These are phyloP conservation scores for Heteromormyrus szaboi DNA, from an alignment of 2,797 vertebrate species.

Conservation along the genomic window DNA sequence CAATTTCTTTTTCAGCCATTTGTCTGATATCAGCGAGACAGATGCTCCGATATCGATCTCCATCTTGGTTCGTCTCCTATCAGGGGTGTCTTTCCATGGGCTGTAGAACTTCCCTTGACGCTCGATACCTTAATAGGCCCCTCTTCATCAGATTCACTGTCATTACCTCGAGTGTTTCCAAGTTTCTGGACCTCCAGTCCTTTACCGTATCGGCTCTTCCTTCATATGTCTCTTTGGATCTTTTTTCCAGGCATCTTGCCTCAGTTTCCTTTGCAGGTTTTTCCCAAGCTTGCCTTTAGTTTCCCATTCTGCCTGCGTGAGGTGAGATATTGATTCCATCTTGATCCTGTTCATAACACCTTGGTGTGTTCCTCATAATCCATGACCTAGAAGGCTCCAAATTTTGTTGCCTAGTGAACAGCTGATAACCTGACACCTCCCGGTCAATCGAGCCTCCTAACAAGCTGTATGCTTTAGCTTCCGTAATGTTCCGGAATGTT, in stretches of 20 bases:
- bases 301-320: background rate
- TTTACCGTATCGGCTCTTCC: background rate
- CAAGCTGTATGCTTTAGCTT: background rate
- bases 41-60: background rate
- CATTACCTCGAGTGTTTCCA: background rate
- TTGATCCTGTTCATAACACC: background rate
- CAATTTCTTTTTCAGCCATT: slow-evolving; percentile 8
- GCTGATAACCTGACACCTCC: background rate
- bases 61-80: background rate
- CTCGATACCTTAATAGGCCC: background rate
- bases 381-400: background rate
- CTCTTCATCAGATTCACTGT: slow-evolving; percentile 1
- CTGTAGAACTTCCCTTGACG: background rate
- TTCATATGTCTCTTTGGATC: background rate
- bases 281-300: background rate
- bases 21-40: slow-evolving; percentile 1
- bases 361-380: background rate
- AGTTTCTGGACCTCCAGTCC: background rate
- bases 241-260: background rate
- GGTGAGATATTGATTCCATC: background rate
- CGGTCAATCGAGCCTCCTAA: background rate
- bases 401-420: background rate
- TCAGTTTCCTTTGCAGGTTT: background rate
- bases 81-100: background rate
- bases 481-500: background rate